A percentile compares a stretch with the other conserved stretches of the same genome.
phyloP scores from a whole-genome alignment of 2,113 vertebrate genomes.

The Chaetodon auriga region DNA sequence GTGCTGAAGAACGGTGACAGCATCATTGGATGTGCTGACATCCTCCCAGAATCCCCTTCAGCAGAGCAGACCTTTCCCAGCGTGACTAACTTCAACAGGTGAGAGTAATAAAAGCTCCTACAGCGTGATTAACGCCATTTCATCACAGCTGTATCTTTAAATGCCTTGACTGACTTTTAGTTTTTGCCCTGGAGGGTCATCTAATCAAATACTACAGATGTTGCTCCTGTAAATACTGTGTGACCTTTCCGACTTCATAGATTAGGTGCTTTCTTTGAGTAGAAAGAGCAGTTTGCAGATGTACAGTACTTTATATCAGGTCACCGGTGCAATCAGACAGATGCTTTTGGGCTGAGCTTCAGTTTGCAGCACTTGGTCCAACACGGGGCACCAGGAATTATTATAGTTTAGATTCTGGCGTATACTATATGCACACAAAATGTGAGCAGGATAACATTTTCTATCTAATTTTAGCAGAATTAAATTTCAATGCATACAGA shows the following conservation, averaged over 20 bases:
- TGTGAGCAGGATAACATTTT: no score
- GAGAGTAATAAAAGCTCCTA: background rate
- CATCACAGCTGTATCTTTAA: no score
- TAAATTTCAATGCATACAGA: background rate
- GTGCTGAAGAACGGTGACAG: conserved; percentile 59
- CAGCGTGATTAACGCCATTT: background rate
- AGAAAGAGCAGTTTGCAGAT: background rate
- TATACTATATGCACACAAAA: no score
- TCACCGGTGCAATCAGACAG: no score
- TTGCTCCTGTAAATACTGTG: background rate
- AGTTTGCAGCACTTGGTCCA: no score
- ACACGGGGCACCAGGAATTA: no score
- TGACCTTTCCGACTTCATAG: background rate
- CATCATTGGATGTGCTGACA: conserved; percentile 76
- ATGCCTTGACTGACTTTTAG: background rate
- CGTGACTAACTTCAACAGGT: conserved; percentile 79
- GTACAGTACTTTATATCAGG: no score
- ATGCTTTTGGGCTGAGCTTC: no score
- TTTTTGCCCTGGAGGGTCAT: background rate
- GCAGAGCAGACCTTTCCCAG: conserved; percentile 78
- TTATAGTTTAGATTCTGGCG: no score
- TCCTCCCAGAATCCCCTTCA: conserved; percentile 77
- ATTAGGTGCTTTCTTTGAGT: background rate
- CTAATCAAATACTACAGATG: background rate
- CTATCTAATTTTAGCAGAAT: no score